phyloP scores from a whole-genome alignment of 2,797 vertebrate species.

The Hippopotamyrus pictus region DNA sequence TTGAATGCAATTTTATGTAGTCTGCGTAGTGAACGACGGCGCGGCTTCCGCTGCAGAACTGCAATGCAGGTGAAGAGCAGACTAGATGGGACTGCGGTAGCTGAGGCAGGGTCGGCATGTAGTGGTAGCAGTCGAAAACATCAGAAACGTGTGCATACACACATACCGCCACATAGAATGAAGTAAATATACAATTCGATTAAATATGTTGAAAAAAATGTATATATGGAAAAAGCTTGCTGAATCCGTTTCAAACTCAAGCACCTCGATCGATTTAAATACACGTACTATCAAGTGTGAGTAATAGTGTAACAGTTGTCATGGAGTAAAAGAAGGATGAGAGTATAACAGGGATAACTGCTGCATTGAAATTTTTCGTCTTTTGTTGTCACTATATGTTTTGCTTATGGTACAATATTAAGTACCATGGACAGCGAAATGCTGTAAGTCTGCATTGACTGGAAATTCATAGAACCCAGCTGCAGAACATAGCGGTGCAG shows the following conservation, averaged over 20 bases:
- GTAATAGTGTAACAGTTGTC: neutral
- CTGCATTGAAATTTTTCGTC: neutral
- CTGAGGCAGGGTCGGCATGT: conserved; percentile 27
- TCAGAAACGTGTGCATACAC: conserved; percentile 19
- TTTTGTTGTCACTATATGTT: neutral
- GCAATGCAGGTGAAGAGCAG: conserved; percentile 60
- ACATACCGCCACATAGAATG: conserved; percentile 17
- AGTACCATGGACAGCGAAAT: conserved; percentile 47
- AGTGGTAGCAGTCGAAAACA: conserved; percentile 23
- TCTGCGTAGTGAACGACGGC: conserved; percentile 41
- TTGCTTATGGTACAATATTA: conserved; percentile 21
- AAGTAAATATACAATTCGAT: conserved; percentile 48
- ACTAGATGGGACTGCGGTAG: conserved; percentile 43
- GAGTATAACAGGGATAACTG: neutral
- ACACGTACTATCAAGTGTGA: neutral
- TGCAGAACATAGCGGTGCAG: neutral
- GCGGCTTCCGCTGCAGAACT: conserved; percentile 51
- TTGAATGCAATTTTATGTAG: conserved; percentile 31
- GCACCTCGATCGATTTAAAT: neutral
- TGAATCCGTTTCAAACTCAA: neutral
- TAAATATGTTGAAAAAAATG: neutral
- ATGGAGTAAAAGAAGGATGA: neutral
- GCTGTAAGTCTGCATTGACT: neutral
- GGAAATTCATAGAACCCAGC: neutral
- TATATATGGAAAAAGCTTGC: conserved; percentile 45